Base-by-base conservation (phyloP, 2,888 invertebrate species). In the Tetramorium bicarinatum region DNA sequence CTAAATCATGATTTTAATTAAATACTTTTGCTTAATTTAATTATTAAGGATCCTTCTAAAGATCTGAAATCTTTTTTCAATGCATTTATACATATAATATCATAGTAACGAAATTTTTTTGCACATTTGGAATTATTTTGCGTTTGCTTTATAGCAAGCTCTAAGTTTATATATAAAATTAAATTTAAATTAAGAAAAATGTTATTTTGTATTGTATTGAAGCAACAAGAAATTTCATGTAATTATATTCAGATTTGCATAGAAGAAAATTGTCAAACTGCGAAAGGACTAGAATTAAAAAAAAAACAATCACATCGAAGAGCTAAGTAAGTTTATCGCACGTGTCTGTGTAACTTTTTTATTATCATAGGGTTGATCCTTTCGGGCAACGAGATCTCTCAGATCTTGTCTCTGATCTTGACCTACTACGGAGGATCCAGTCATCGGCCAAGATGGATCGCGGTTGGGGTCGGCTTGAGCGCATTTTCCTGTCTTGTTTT, bases 301-400 rank as follows among this genome's bases (percentile, higher is more conserved):
- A 13, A n/a, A n/a, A 25, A 21, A 0, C 8, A 25, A 64, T 44
- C 1, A 34, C 18, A 18, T 29, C 64, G 2, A 64, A 44, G 9
- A 3, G 29, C 47, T 49, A 47, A 21, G 21, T 44, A 11, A 66
- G 3, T 47, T 47, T 18, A 47, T 62, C 4, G 21, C 4, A 34
- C n/a, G 11, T 34, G 18, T 62, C 15, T 2, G n/a, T 49, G 13
- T 21, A 54, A 15, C 44, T 34, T 61, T 62, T 7, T 25, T 34
- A 69, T 82, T 25, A 41, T 44, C 25, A n/a, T 91, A 97, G 97
- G 97, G 56, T 95, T 97, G 47, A 96, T 97, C 79, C 95, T 97
- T 54, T 96, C 97, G 79, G 96, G 97, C 44, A 97, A 97, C 95
- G 97, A 97, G 94, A 95, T 97, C 90, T 97, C 97, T 77, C 97